phyloP scores from a whole-genome alignment of 1,140 invertebrate genomes.

The Leguminivora glycinivorella region DNA sequence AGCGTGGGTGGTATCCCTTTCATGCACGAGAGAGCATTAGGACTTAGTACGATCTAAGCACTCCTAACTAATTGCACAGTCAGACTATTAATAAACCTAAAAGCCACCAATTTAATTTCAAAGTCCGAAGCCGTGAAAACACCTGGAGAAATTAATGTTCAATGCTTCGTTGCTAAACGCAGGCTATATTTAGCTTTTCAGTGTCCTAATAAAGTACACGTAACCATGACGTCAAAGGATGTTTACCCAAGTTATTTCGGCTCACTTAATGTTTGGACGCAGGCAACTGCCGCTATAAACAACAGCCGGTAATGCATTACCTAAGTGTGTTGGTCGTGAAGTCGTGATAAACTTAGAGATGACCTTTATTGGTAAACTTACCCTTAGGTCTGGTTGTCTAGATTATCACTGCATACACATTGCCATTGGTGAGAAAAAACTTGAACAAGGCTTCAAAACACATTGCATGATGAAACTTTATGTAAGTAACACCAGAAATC shows the following conservation, averaged over 20 bases:
- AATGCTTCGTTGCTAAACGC: neutral
- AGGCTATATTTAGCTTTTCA: conserved; percentile 21
- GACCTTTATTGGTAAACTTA: too few relatives aligned
- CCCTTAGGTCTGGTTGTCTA: too few relatives aligned
- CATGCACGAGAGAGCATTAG: too few relatives aligned
- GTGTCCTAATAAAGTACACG: conserved; percentile 9
- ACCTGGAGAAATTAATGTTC: neutral
- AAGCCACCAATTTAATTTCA: neutral
- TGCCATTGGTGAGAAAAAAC: too few relatives aligned
- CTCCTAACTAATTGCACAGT: neutral
- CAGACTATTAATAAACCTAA: neutral
- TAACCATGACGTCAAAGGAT: conserved; percentile 39
- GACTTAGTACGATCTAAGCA: too few relatives aligned
- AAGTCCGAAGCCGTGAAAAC: neutral
- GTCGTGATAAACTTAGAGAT: too few relatives aligned
- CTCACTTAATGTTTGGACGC: conserved; percentile 2
- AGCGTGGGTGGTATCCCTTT: too few relatives aligned
- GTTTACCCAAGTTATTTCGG: conserved; percentile 33
- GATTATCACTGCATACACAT: too few relatives aligned
- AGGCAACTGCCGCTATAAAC: neutral
- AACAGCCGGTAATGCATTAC: neutral
- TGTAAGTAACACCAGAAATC: too few relatives aligned
- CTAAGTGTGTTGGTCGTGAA: neutral
- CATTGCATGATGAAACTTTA: too few relatives aligned
- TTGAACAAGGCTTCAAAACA: too few relatives aligned